These are phyloP conservation scores for Eupithecia abbreviata DNA, from an alignment of 2,888 invertebrate genomes.

Conservation along the genomic window DNA sequence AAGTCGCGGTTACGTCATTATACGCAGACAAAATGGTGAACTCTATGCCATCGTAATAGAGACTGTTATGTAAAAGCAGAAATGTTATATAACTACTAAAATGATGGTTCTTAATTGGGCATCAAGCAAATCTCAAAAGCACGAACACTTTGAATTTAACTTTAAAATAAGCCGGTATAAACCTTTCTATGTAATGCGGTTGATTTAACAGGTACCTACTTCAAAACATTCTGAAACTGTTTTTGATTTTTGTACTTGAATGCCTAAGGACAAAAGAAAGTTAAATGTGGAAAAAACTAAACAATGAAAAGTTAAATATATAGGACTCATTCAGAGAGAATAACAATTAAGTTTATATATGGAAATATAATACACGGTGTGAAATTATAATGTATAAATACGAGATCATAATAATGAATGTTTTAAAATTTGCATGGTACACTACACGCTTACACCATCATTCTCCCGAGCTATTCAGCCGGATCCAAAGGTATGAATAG, in stretches of 20 bases:
- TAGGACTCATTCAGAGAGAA: neutral
- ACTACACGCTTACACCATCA: neutral
- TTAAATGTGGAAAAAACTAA: neutral
- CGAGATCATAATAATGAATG: neutral
- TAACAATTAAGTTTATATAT: neutral
- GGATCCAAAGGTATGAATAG: neutral
- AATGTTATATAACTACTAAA: constrained; percentile 31
- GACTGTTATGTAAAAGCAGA: constrained; percentile 11
- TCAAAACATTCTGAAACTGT: neutral
- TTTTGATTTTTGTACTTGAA: neutral
- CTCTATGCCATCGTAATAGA: constrained; percentile 23
- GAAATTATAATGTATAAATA: neutral
- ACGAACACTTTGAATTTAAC: constrained; percentile 18
- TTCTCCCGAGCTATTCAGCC: neutral
- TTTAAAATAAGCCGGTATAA: constrained; percentile 1
- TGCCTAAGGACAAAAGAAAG: neutral
- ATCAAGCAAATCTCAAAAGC: constrained; percentile 22
- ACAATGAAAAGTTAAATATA: neutral
- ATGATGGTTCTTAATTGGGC: constrained; percentile 30
- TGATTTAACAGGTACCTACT: neutral
- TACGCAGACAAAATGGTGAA: constrained; percentile 13
- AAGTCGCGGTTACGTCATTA: constrained; percentile 37
- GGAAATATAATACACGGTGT: neutral
- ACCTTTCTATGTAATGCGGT: neutral
- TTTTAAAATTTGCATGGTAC: neutral